Evolutionary conservation across 2,797 vertebrate species (phyloP).

Genomic region (Bryconaethiops microstoma): DNA sequence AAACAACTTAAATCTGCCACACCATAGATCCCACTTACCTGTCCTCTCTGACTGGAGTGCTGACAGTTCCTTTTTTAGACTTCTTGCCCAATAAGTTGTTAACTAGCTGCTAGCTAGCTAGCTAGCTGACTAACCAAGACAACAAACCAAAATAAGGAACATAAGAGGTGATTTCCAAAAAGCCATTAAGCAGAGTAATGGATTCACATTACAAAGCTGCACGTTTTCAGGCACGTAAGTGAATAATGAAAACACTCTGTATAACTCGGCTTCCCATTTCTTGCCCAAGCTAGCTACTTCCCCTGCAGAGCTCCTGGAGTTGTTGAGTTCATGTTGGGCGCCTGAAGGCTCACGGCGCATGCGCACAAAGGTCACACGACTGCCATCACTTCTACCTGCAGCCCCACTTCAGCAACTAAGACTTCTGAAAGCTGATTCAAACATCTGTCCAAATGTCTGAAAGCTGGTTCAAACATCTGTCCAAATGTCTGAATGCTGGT

Average conservation of each 20-base stretch:
- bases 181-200: background rate
- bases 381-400: background rate
- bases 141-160: background rate
- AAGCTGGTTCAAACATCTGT: too few relatives aligned
- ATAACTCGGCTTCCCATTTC: background rate
- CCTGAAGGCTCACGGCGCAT: slow-evolving; percentile 5
- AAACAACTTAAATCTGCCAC: background rate
- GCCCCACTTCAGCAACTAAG: too few relatives aligned
- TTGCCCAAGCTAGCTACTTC: background rate
- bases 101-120: background rate
- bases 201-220: background rate
- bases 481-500: too few relatives aligned
- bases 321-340: slow-evolving; percentile 1
- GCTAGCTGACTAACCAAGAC: slow-evolving; percentile 7
- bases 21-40: background rate
- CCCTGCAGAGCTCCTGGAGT: background rate
- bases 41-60: background rate
- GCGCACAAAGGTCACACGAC: background rate
- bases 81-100: background rate
- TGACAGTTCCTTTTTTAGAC: background rate
- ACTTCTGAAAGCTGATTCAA: too few relatives aligned
- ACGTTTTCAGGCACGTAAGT: too few relatives aligned
- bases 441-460: too few relatives aligned
- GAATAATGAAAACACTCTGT: background rate
- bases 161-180: background rate